phyloP scores from a whole-genome alignment of 2,797 vertebrate genomes.

The Sciurus vulgaris region DNA sequence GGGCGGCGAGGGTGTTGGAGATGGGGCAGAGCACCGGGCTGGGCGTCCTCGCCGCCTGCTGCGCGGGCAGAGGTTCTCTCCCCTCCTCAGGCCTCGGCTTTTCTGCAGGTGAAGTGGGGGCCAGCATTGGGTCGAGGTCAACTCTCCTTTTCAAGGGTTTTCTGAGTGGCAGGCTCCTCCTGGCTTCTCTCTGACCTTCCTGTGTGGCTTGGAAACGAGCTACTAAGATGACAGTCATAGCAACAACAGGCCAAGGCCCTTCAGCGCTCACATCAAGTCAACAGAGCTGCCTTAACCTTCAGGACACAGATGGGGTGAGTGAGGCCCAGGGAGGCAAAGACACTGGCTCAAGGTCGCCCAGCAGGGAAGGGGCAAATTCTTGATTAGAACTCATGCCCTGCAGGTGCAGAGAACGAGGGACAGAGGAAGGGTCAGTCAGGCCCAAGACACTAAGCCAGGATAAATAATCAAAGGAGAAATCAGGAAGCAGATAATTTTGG shows the following conservation, averaged over 20 bases:
- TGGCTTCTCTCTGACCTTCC: background rate
- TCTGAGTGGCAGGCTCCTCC: background rate
- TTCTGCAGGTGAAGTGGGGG: fast-evolving
- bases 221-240: background rate
- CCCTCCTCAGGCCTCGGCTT: background rate
- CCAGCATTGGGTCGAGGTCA: background rate
- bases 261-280: too few relatives aligned
- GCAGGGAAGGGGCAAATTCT: background rate
- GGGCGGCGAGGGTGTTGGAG: background rate
- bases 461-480: background rate
- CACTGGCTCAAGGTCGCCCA: background rate
- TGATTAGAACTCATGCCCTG: background rate
- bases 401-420: background rate
- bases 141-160: background rate
- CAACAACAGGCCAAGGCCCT: background rate
- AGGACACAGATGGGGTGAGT: background rate
- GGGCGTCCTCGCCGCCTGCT: background rate
- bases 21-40: background rate
- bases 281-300: background rate
- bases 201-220: background rate
- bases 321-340: slow-evolving; percentile 26
- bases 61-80: background rate
- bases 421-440: background rate
- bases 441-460: background rate
- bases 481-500: background rate